These are phyloP conservation scores for Drosophila takahashii DNA, from an alignment of 1,140 invertebrate genomes.

Conservation along the genomic window DNA sequence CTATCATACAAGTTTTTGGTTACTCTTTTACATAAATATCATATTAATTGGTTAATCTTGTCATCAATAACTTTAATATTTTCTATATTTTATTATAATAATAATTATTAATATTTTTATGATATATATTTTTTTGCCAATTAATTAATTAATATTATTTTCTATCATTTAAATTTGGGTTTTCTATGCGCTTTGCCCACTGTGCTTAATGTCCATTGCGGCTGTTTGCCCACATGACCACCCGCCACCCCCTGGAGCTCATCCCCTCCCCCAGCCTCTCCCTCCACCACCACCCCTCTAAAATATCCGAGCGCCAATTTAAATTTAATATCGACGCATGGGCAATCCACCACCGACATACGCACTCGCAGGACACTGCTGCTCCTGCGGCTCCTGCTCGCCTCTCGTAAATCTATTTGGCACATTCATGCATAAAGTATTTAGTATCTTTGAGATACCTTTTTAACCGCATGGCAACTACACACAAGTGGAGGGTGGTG, in stretches of 20 bases:
- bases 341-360: constrained; percentile 53
- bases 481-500: constrained; percentile 31
- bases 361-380: constrained; percentile 16
- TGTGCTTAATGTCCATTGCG: constrained; percentile 4
- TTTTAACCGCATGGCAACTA: constrained; percentile 81
- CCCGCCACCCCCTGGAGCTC: neutral
- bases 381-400: constrained; percentile 14
- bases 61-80: too few relatives aligned
- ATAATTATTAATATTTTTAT: too few relatives aligned
- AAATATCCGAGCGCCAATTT: constrained; percentile 81
- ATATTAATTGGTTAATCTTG: too few relatives aligned
- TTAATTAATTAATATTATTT: too few relatives aligned
- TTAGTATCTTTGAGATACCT: constrained; percentile 83
- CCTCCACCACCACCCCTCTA: constrained; percentile 39
- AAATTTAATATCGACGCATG: constrained; percentile 82
- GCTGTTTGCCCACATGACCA: constrained; percentile 14
- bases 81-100: too few relatives aligned
- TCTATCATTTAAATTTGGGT: too few relatives aligned
- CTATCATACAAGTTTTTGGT: too few relatives aligned
- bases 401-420: constrained; percentile 81
- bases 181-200: neutral
- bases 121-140: too few relatives aligned
- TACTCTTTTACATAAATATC: too few relatives aligned
- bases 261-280: neutral
- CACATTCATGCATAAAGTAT: constrained; percentile 83